Base-by-base conservation (phyloP, 2,888 invertebrate genomes). In the Muschampia plurimacula region DNA sequence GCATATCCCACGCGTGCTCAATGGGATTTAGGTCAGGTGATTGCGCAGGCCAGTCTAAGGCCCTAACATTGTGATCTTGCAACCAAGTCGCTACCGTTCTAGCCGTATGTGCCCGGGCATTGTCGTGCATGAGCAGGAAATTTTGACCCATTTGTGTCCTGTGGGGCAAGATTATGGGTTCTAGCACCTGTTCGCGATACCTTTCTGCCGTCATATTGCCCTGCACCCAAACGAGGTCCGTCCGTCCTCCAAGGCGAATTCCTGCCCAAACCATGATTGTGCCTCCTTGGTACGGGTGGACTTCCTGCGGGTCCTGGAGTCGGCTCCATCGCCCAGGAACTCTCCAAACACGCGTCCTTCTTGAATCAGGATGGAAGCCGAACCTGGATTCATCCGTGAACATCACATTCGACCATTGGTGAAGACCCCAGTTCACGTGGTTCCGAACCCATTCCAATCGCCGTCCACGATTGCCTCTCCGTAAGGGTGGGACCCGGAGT, bases 181-280 rank as follows among this genome's bases (percentile, higher is more conserved):
- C 46, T 13, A 46, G 46, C 46, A 46, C 46, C 46, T 46, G 46
- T 46, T 46, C 10, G 46, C 46, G 46, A 46, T 46, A 46, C 12
- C 46, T 46, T 46, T 46, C 46, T 46, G 46, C 46, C 46, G 46
- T 46, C 46, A 46, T 46, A 46, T 46, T 46, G 46, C 46, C 46
- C 46, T 12, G 46, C 32, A 32, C 32, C 32, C 32, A 32, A 32
- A 32, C 32, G 32, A 32, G 32, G 32, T 32, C 32, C 32, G 32
- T 32, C 32, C 32, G 32, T 32, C 32, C 32, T 32, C 32, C 32
- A 32, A 32, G 32, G 32, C 32, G 32, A 32, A 32, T 32, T 32
- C 32, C 32, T 32, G 32, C 32, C 32, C 32, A 32, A 32, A 32
- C 32, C 32, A 32, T 32, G 32, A 32, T 32, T 32, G 32, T 32